Conservation (phyloP, 2,797 vertebrate species). For the Sebastes reedi region DNA sequence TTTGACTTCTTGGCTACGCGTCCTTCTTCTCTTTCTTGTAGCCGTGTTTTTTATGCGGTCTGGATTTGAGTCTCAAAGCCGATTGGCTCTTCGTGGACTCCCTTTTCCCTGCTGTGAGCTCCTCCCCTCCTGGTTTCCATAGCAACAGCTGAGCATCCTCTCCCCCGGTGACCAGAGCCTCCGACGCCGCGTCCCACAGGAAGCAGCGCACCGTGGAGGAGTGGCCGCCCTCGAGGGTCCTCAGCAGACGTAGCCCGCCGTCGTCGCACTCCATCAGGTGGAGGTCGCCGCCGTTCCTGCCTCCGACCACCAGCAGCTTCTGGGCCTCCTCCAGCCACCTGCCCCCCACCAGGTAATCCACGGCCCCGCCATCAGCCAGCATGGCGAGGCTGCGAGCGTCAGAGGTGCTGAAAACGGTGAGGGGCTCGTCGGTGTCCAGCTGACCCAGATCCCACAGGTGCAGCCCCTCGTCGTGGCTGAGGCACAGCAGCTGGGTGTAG, state of each 20-base stretch:
- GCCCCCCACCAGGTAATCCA: slow-evolving; percentile 91
- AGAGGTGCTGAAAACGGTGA: slow-evolving; percentile 79
- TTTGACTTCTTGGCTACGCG: not conserved
- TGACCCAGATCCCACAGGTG: slow-evolving; percentile 91
- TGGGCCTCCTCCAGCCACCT: slow-evolving; percentile 84
- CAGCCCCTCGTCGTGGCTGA: slow-evolving; percentile 90
- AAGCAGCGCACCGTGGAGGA: slow-evolving; percentile 88
- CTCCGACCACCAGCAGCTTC: slow-evolving; percentile 88
- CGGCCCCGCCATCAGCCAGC: slow-evolving; percentile 21
- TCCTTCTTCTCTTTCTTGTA: slow-evolving; percentile 71
- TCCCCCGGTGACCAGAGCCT: slow-evolving; percentile 88
- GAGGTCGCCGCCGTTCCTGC: slow-evolving; percentile 82
- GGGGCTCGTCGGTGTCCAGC: slow-evolving; percentile 85
- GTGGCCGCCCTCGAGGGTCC: slow-evolving; percentile 85
- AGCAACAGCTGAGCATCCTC: slow-evolving; percentile 93
- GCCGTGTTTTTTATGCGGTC: slow-evolving; percentile 81
- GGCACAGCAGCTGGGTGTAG: slow-evolving; percentile 76
- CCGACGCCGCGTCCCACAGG: slow-evolving; percentile 83
- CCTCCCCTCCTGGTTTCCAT: slow-evolving; percentile 87
- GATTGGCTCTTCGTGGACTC: slow-evolving; percentile 85
- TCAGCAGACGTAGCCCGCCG: slow-evolving; percentile 74
- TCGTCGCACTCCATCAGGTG: slow-evolving; percentile 84
- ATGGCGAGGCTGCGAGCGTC: slow-evolving; percentile 80
- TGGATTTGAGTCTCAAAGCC: slow-evolving; percentile 84
- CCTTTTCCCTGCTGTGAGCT: slow-evolving; percentile 76